phyloP scores from a whole-genome alignment of 2,888 invertebrate species.

The Steinernema hermaphroditum region DNA sequence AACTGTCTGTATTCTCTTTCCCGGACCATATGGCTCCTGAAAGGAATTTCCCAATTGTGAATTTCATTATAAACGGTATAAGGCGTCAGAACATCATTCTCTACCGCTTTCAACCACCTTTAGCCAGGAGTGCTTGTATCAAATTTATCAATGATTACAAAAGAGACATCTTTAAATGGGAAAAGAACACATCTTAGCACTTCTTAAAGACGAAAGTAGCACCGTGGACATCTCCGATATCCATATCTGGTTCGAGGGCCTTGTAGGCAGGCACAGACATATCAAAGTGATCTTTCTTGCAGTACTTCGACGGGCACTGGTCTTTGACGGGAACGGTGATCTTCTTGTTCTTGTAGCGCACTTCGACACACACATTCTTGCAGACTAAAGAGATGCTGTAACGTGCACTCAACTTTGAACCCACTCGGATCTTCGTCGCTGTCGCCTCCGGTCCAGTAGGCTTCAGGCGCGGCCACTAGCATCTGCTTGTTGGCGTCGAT shows the following conservation, averaged over 20 bases:
- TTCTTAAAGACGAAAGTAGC: not conserved
- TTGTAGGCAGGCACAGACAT: conserved; percentile 10
- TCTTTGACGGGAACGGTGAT: conserved; percentile 40
- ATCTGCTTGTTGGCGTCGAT: not conserved
- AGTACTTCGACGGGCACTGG: conserved; percentile 35
- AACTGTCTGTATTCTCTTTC: no score
- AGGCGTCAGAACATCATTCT: no score
- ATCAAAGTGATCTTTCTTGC: conserved; percentile 30
- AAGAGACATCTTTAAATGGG: no score
- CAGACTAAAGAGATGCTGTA: not conserved
- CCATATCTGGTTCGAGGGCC: not conserved
- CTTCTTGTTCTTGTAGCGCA: conserved; percentile 3
- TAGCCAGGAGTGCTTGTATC: no score
- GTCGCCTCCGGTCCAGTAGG: not conserved
- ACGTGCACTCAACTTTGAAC: not conserved
- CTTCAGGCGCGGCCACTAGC: not conserved
- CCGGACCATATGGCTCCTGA: no score
- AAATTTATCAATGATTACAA: no score
- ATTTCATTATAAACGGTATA: no score
- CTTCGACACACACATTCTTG: conserved; percentile 2
- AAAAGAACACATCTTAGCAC: no score
- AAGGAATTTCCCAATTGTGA: no score
- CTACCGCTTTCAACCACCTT: no score
- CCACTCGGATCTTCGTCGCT: not conserved
- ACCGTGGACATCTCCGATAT: not conserved